These are phyloP conservation scores for Brachionus manjavacas DNA, from an alignment of 1,140 invertebrate species.

Conservation along the genomic window DNA sequence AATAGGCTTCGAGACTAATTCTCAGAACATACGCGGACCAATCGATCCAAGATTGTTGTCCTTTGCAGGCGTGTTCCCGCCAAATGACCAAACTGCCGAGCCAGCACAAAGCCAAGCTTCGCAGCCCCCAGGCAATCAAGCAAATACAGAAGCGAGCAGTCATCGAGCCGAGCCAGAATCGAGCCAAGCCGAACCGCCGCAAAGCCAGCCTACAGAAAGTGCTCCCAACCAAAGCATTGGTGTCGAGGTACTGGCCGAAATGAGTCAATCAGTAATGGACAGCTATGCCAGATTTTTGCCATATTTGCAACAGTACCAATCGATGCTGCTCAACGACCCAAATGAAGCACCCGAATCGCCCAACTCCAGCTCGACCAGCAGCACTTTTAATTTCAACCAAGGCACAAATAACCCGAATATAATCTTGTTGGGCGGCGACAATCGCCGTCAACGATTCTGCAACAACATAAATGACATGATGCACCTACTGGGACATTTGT, in stretches of 20 bases:
- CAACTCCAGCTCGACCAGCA: background rate
- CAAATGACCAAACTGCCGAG: background rate
- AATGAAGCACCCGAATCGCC: constrained; percentile 38
- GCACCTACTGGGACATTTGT: constrained; percentile 77
- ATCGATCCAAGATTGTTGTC: constrained; percentile 5
- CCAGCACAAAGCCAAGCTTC: background rate
- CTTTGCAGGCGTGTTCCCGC: constrained; percentile 28
- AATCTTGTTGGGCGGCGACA: constrained; percentile 28
- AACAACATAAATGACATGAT: constrained; percentile 71
- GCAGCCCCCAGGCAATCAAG: background rate
- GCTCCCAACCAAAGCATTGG: constrained; percentile 44
- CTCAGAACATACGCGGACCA: constrained; percentile 1
- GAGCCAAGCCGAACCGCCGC: background rate
- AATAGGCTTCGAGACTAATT: background rate
- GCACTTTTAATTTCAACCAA: background rate
- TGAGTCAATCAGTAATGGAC: constrained; percentile 46
- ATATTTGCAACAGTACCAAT: constrained; percentile 46
- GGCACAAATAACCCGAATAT: background rate
- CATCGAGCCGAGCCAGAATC: background rate
- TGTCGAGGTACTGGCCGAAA: constrained; percentile 46
- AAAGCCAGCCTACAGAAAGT: background rate
- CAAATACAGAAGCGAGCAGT: background rate
- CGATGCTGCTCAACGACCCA: constrained; percentile 46
- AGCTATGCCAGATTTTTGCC: constrained; percentile 47
- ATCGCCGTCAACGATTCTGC: constrained; percentile 63